phyloP scores from a whole-genome alignment of 2,113 vertebrate genomes.

The Siniperca chuatsi region DNA sequence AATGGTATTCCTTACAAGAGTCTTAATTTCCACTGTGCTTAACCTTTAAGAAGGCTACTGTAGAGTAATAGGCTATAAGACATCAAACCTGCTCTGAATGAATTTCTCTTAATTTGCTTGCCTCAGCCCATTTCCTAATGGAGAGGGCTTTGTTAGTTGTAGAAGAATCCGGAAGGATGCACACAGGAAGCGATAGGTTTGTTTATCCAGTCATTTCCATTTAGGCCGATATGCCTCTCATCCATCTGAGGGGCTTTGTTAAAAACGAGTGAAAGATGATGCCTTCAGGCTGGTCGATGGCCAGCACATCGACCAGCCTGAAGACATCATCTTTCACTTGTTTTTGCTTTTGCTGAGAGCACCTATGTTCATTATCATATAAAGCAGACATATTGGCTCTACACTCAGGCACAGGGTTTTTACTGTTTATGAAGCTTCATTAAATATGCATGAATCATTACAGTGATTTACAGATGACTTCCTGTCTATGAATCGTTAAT shows the following conservation, averaged over 20 bases:
- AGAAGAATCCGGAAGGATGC: not conserved
- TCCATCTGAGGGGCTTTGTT: constrained; percentile 46
- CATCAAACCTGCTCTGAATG: constrained; percentile 34
- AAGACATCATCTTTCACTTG: too few relatives aligned
- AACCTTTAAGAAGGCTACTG: constrained; percentile 40
- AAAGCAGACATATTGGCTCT: constrained; percentile 45
- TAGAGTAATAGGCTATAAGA: constrained; percentile 15
- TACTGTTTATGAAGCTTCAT: constrained; percentile 58
- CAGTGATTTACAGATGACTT: constrained; percentile 75
- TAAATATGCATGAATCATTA: constrained; percentile 79
- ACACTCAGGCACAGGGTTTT: constrained; percentile 33
- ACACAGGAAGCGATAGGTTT: constrained; percentile 34
- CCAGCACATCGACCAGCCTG: too few relatives aligned
- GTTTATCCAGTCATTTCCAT: constrained; percentile 60
- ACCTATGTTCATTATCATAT: constrained; percentile 59
- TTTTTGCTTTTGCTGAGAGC: constrained; percentile 42
- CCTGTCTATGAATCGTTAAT: constrained; percentile 74
- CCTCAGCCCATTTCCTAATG: constrained; percentile 36
- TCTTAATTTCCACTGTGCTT: not conserved
- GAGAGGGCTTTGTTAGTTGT: constrained; percentile 34
- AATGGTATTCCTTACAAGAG: constrained; percentile 2
- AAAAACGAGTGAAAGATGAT: constrained; percentile 43
- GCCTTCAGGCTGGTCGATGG: constrained; percentile 49
- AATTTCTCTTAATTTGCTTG: constrained; percentile 40
- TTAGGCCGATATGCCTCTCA: constrained; percentile 39